A percentile compares a stretch with the other conserved stretches of the same genome.
phyloP scores from a whole-genome alignment of 1,140 invertebrate species.

The Adoxophyes honmai region DNA sequence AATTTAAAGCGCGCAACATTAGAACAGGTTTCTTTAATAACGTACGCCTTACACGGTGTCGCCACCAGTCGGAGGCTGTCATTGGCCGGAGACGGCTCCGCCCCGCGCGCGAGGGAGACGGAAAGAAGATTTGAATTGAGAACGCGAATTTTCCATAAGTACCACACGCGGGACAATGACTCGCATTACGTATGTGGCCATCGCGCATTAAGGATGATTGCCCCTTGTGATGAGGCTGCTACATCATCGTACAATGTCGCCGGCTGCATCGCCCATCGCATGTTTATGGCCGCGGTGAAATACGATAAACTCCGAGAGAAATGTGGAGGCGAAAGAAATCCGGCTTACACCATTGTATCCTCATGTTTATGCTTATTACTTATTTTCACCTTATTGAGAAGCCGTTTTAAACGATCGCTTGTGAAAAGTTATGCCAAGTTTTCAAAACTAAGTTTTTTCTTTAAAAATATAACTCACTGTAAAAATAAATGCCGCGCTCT shows the following conservation, averaged over 20 bases:
- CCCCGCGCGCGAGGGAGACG: conserved; percentile 71
- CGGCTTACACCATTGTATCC: conserved; percentile 58
- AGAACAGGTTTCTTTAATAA: conserved; percentile 77
- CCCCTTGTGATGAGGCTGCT: conserved; percentile 72
- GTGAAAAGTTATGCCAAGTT: conserved; percentile 38
- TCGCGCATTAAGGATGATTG: conserved; percentile 74
- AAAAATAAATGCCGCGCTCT: neutral
- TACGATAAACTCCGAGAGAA: conserved; percentile 67
- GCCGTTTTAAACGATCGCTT: conserved; percentile 46
- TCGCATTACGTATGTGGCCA: conserved; percentile 74
- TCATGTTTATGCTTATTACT: conserved; percentile 72
- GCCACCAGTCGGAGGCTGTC: conserved; percentile 60
- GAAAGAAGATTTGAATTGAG: conserved; percentile 72
- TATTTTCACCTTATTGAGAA: conserved; percentile 65
- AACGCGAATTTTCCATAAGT: conserved; percentile 76
- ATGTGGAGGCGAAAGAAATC: conserved; percentile 67
- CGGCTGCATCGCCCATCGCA: conserved; percentile 44
- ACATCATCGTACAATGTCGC: conserved; percentile 72
- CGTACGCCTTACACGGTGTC: conserved; percentile 75
- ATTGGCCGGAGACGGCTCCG: conserved; percentile 72
- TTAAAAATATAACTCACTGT: neutral
- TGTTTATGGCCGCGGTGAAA: conserved; percentile 61
- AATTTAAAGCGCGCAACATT: conserved; percentile 77
- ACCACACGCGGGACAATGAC: conserved; percentile 74
- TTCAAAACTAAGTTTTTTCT: conserved; percentile 30